These are phyloP conservation scores for Latheticus oryzae DNA, from an alignment of 2,888 invertebrate species.

Conservation along the genomic window DNA sequence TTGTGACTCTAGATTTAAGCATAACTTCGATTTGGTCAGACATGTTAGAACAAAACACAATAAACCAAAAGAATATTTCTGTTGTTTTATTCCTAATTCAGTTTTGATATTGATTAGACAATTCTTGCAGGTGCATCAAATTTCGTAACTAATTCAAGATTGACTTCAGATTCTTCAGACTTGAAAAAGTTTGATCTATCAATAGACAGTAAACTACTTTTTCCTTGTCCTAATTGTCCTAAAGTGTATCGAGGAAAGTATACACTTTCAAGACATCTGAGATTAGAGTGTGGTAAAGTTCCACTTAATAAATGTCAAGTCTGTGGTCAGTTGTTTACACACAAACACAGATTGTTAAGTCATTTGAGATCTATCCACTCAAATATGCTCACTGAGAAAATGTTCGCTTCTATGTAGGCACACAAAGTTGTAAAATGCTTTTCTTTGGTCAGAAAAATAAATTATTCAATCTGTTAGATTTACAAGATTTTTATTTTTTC, in stretches of 20 bases:
- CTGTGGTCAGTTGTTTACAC: slow-evolving; percentile 59
- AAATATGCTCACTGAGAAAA: slow-evolving; percentile 27
- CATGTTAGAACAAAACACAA: slow-evolving; percentile 31
- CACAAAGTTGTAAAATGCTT: slow-evolving; percentile 1
- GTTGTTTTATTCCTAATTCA: slow-evolving; percentile 8
- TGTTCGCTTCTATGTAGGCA: neutral
- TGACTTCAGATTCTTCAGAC: slow-evolving; percentile 36
- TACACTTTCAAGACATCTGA: slow-evolving; percentile 62
- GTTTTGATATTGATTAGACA: slow-evolving; percentile 30
- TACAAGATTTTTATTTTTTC: too few species aligned
- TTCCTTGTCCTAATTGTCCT: slow-evolving; percentile 57
- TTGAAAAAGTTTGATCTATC: slow-evolving; percentile 43
- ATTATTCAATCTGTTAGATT: too few species aligned
- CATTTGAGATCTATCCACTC: slow-evolving; percentile 57
- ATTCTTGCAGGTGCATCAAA: slow-evolving; percentile 37
- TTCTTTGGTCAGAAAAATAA: slow-evolving; percentile 24
- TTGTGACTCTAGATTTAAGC: slow-evolving; percentile 53
- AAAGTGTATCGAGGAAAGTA: slow-evolving; percentile 60
- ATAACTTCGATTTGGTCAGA: slow-evolving; percentile 26
- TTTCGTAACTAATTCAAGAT: slow-evolving; percentile 34
- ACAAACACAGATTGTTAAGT: slow-evolving; percentile 58
- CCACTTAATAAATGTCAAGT: slow-evolving; percentile 55
- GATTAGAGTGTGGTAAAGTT: slow-evolving; percentile 65
- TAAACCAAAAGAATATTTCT: slow-evolving; percentile 8
- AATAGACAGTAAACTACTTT: slow-evolving; percentile 44